A percentile compares a stretch with the other conserved stretches of the same genome.
Conservation (phyloP, 2,888 invertebrate species). For the Aleiodes testaceus region DNA sequence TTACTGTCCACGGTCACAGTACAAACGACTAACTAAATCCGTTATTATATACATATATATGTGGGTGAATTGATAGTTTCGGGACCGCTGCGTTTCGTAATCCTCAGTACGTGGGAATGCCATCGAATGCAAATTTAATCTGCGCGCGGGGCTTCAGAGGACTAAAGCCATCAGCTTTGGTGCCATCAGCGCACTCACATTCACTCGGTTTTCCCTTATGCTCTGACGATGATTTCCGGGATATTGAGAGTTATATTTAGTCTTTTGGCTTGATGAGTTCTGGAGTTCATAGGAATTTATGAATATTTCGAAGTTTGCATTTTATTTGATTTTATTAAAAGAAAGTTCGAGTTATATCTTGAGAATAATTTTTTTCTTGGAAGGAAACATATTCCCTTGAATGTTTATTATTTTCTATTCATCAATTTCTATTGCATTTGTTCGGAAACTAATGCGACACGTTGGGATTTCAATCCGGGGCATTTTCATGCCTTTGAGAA, state of each 20-base stretch:
- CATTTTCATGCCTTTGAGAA: too few relatives aligned
- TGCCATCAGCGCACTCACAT: conserved; percentile 12
- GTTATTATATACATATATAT: neutral
- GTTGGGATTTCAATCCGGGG: too few relatives aligned
- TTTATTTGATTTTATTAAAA: too few relatives aligned
- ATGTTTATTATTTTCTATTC: too few relatives aligned
- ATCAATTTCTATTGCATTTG: too few relatives aligned
- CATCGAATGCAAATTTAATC: conserved; percentile 44
- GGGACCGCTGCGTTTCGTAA: conserved; percentile 22
- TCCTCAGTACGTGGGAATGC: conserved; percentile 28
- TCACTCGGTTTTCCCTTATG: neutral
- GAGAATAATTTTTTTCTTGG: too few relatives aligned
- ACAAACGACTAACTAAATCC: neutral
- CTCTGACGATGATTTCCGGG: neutral
- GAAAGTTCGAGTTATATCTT: too few relatives aligned
- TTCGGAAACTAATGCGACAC: too few relatives aligned
- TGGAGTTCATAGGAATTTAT: too few relatives aligned
- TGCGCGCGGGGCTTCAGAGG: conserved; percentile 24
- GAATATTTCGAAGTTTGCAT: too few relatives aligned
- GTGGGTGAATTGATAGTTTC: conserved; percentile 31
- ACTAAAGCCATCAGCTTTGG: conserved; percentile 38
- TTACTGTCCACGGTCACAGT: too few relatives aligned
- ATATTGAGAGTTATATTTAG: conserved; percentile 15
- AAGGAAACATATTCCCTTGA: too few relatives aligned
- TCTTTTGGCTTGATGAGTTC: neutral